phyloP scores from a whole-genome alignment of 1,140 invertebrate species.

The fruit fly (Drosophila melanogaster) region Release_6_plus_ISO1_MT NT_033777.3:12003501-12004000 shows the following conservation, averaged over 20 bases:
- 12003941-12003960: too few species aligned
- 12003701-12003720: conserved; percentile 57
- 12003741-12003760: background rate
- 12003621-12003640: conserved; percentile 77
- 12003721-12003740: conserved; percentile 46
- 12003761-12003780: background rate
- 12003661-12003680: conserved; percentile 41
- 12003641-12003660: conserved; percentile 60
- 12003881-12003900: too few species aligned
- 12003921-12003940: too few species aligned
- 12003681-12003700: conserved; percentile 39
- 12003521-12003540: conserved; percentile 71
- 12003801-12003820: conserved; percentile 8
- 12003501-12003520: conserved; percentile 44
- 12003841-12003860: background rate
- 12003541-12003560: conserved; percentile 7
- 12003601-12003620: conserved; percentile 79
- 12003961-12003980: background rate
- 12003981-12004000: background rate
- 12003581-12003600: conserved; percentile 65
- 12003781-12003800: background rate
- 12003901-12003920: too few species aligned
- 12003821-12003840: background rate
- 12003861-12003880: too few species aligned
- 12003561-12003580: conserved; percentile 9